Conservation (phyloP, 1,140 invertebrate genomes). For the Drosophila sp. region DNA sequence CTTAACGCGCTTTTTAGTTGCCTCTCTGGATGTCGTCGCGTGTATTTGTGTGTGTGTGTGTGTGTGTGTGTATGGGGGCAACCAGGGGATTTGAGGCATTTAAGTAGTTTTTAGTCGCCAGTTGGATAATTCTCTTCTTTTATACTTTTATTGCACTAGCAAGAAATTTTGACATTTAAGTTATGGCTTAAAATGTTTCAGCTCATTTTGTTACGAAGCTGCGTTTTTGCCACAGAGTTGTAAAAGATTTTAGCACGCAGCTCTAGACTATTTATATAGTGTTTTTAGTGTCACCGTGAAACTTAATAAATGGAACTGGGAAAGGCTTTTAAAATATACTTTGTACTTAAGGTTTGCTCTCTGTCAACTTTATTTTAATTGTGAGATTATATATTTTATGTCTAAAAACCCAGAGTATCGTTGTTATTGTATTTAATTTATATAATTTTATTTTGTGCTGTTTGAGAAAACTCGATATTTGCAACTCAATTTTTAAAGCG, state of each 20-base stretch:
- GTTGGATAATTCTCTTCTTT: slow-evolving; percentile 27
- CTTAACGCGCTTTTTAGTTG: slow-evolving; percentile 34
- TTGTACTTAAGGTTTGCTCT: not conserved
- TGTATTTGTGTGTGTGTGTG: not conserved
- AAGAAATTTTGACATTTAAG: slow-evolving; percentile 71
- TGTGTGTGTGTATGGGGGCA: not conserved
- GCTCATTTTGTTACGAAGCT: slow-evolving; percentile 40
- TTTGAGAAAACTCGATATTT: too few relatives aligned
- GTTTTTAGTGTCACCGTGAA: slow-evolving; percentile 12
- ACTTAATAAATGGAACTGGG: slow-evolving; percentile 14
- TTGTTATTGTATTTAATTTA: too few relatives aligned
- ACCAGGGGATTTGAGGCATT: slow-evolving; percentile 61
- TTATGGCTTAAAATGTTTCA: slow-evolving; percentile 78
- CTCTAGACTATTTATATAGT: slow-evolving; percentile 24
- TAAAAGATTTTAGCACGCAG: slow-evolving; percentile 38
- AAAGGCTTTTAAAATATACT: slow-evolving; percentile 17
- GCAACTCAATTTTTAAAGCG: too few relatives aligned
- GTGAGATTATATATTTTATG: not conserved
- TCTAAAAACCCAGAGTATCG: too few relatives aligned
- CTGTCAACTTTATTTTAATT: slow-evolving; percentile 6
- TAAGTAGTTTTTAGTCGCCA: slow-evolving; percentile 74
- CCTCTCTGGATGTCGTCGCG: not conserved
- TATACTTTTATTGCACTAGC: slow-evolving; percentile 7
- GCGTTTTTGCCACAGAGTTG: slow-evolving; percentile 30
- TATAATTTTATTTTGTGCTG: too few relatives aligned